These are phyloP conservation scores for Branchipolynoe longqiensis DNA, from an alignment of 2,888 invertebrate species.

Conservation along the genomic window DNA sequence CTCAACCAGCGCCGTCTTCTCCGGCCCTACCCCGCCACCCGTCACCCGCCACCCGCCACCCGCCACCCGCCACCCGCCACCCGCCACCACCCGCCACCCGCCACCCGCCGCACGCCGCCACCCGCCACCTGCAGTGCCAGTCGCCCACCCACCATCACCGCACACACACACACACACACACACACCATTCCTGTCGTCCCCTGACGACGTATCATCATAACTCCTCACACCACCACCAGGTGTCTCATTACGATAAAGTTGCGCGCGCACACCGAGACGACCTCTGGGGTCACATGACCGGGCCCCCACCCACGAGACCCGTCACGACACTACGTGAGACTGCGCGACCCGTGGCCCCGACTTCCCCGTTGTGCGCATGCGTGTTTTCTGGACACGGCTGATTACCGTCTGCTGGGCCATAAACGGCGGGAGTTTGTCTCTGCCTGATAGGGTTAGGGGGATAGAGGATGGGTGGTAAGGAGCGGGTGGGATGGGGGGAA, in stretches of 20 bases:
- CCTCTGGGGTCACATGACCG: constrained; percentile 40
- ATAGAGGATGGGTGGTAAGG: not conserved
- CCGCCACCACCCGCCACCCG: no score
- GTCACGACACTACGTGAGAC: constrained; percentile 1
- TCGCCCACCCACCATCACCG: not conserved
- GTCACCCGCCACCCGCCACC: no score
- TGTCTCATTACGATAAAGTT: constrained; percentile 56
- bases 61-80: no score
- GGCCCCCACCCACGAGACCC: no score
- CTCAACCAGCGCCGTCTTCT: no score
- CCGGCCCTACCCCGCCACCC: no score
- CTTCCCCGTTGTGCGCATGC: not conserved
- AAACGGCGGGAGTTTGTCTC: not conserved
- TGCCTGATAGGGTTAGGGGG: not conserved
- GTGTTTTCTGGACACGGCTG: constrained; percentile 10
- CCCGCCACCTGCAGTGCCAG: no score
- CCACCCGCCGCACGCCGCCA: no score
- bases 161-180: not conserved
- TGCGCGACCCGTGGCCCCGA: not conserved
- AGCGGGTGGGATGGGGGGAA: not conserved
- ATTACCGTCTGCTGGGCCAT: not conserved
- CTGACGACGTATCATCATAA: constrained; percentile 32
- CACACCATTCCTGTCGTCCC: not conserved
- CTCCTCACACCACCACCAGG: constrained; percentile 11
- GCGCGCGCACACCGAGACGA: constrained; percentile 40